Evolutionary conservation across 2,797 vertebrate genomes (phyloP).

Genomic region (Nasua narica): DNA sequence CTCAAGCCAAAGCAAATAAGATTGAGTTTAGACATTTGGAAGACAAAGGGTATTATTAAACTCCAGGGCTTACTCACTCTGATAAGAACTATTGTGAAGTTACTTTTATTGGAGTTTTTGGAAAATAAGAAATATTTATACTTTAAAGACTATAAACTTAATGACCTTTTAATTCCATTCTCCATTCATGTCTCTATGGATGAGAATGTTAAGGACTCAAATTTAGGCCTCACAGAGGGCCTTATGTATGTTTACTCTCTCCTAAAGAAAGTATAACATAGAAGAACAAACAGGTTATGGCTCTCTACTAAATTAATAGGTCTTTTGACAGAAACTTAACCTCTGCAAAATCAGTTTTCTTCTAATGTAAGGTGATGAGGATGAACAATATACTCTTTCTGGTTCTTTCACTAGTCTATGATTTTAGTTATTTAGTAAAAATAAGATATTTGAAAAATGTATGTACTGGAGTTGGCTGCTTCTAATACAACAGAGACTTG

Average conservation of each 20-base stretch:
- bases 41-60: background rate
- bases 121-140: background rate
- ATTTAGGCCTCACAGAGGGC: background rate
- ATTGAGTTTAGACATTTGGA: background rate
- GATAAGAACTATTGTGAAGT: background rate
- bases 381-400: background rate
- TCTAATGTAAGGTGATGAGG: background rate
- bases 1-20: background rate
- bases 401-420: background rate
- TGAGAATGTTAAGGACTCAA: background rate
- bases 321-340: background rate
- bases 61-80: background rate
- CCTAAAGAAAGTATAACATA: background rate
- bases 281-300: background rate
- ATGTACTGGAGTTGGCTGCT: background rate
- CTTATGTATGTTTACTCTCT: background rate
- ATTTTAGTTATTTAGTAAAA: background rate
- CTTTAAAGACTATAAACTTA: background rate
- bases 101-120: background rate
- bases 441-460: background rate
- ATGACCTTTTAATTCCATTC: background rate
- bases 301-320: background rate
- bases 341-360: background rate
- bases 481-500: background rate
- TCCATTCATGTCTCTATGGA: background rate